Conservation (phyloP, 2,113 vertebrate genomes). For the Copsychus sechellarum region DNA sequence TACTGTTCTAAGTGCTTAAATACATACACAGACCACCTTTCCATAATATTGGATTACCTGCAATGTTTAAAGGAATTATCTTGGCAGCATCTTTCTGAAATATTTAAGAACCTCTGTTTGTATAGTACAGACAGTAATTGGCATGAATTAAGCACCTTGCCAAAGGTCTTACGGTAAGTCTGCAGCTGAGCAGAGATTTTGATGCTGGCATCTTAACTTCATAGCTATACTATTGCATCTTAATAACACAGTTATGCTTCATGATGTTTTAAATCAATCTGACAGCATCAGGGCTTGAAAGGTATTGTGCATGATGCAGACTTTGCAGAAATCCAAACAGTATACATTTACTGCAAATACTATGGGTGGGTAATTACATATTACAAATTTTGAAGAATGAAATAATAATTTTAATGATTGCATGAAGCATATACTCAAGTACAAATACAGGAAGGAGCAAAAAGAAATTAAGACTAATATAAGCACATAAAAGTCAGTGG, state of each 20-base stretch:
- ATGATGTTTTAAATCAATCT: slow-evolving; percentile 29
- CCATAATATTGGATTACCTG: not conserved
- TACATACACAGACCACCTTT: not conserved
- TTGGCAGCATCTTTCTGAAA: slow-evolving; percentile 6
- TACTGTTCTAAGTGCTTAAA: not conserved
- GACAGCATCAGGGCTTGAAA: not conserved
- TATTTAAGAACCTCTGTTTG: slow-evolving; percentile 14
- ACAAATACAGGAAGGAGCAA: slow-evolving; percentile 44
- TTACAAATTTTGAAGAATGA: slow-evolving; percentile 23
- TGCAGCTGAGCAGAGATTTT: not conserved
- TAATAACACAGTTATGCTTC: not conserved
- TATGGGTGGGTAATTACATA: slow-evolving; percentile 25
- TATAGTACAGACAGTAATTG: not conserved
- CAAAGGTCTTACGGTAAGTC: not conserved
- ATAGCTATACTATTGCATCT: not conserved
- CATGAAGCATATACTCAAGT: not conserved
- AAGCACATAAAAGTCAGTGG: slow-evolving; percentile 8
- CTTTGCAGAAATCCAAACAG: not conserved
- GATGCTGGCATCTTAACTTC: not conserved
- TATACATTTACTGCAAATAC: not conserved
- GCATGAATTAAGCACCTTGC: not conserved
- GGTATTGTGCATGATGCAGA: not conserved
- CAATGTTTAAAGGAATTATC: not conserved
- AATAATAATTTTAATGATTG: slow-evolving; percentile 38
- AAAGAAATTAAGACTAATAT: slow-evolving; percentile 5